phyloP scores from a whole-genome alignment of 1,140 invertebrate species.

The Tetranychus urticae region DNA sequence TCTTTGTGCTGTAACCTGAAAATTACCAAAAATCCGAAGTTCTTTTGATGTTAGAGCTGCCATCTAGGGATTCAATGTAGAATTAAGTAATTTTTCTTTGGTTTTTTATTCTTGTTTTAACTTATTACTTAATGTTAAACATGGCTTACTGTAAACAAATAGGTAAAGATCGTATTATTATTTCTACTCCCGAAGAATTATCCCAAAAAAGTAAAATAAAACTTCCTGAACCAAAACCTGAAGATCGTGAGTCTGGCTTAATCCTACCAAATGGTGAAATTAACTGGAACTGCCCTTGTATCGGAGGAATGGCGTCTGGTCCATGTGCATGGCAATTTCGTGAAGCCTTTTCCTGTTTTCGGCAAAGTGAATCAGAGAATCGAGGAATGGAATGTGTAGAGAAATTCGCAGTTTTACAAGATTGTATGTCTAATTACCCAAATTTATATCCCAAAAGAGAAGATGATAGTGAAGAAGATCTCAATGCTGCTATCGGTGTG shows the following conservation, averaged over 20 bases:
- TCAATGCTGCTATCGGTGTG: too few relatives aligned
- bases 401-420: slow-evolving; percentile 66
- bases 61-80: too few relatives aligned
- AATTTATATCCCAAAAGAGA: slow-evolving; percentile 45
- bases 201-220: slow-evolving; percentile 37
- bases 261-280: slow-evolving; percentile 67
- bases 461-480: slow-evolving; percentile 9
- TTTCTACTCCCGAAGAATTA: slow-evolving; percentile 51
- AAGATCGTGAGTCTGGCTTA: slow-evolving; percentile 36
- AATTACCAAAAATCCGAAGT: too few relatives aligned
- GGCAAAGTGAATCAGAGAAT: slow-evolving; percentile 33
- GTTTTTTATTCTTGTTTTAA: too few relatives aligned
- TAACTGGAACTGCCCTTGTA: slow-evolving; percentile 89
- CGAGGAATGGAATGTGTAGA: slow-evolving; percentile 76
- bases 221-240: slow-evolving; percentile 31
- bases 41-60: too few relatives aligned
- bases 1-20: too few relatives aligned
- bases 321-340: slow-evolving; percentile 78
- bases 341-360: slow-evolving; percentile 83
- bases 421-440: slow-evolving; percentile 74
- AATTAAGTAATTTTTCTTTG: too few relatives aligned
- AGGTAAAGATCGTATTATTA: slow-evolving; percentile 61
- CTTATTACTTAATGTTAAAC: neutral
- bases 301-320: slow-evolving; percentile 81
- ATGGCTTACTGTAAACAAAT: slow-evolving; percentile 6